Evolutionary conservation across 2,888 invertebrate species (phyloP), one percentile per base, ranked within the genome.

Genomic region (Synergus umbraculus): DNA sequence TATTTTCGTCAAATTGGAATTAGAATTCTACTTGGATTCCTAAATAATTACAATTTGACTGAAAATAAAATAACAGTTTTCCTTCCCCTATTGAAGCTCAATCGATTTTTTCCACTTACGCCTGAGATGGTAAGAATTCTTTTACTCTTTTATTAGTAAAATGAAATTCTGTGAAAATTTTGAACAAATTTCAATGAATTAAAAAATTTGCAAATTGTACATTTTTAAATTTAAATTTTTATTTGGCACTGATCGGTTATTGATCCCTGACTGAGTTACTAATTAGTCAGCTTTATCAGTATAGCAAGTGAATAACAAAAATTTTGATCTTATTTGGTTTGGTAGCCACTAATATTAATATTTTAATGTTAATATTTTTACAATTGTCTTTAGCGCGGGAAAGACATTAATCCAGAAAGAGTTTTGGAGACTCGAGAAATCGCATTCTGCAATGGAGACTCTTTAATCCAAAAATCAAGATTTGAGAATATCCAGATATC

Each of bases 401-500:
- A 67, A 44, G 63, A 46, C 54, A 64, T n/a, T 54, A 41, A 64
- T 15, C 22, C 22, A 63, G 10, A 69, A 13, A 10, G 29, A 15
- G 37, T 54, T 54, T 29, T 29, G 1, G 37, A 10, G 29, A 49
- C 29, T 15, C 69, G 22, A 15, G 37, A 49, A 46, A 49, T 15
- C 2, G 7, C 15, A 54, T 49, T 73, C 46, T 49, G 10, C 7
- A 73, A 15, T 13, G 69, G 29, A 49, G 4, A 49, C 29, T 67
- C 4, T 12, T 29, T 15, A 10, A 15, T 18, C 7, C 58, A 69
- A 60, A 69, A 82, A 64, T 43, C 84, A 87, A 86, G 82, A 86
- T 85, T 84, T 79, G 83, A 82, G 83, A 78, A 79, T 79, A 78
- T 77, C 83, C 78, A 79, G 83, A 82, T 64, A 83, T 78, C 76